Base-by-base conservation (phyloP, 2,113 vertebrate species). In the Neopipo cinnamomea region DNA sequence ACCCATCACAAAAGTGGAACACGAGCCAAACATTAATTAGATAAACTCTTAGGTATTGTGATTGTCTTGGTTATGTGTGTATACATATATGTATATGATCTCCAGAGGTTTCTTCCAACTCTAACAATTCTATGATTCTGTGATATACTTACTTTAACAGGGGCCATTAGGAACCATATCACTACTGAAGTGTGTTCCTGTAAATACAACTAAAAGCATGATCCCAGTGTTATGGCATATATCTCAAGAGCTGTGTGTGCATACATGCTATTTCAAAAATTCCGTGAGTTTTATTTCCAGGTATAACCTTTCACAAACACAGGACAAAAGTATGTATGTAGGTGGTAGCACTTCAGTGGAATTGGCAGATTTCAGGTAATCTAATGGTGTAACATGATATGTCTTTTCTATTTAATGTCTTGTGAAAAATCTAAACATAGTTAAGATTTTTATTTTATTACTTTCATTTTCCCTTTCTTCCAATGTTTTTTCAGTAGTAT, bases 341-440 rank as follows among this genome's bases (percentile, higher is more conserved):
- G 50, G 30, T 55, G 67, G 55, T 52, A 74, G 65, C 28, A 75
- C 37, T 93, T 86, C 52, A 81, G 52, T 72, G 68, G 70, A 95
- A 91, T 18, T 88, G 85, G 68, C 25, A 55, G 79, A 78, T 75
- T 91, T 82, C 88, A 72, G n/a, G 70, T 91, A 72, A 93, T 75
- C 72, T 78, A 94, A 84, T 86, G 56, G 84, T 41, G 61, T 81
- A 93, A 92, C 13, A 25, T 24, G 65, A 86, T 41, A 65, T 1
- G 0, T 35, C 37, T 88, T 92, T 78, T 87, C 70, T 81, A 41
- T 84, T 92, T 80, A 89, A 86, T 53, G 56, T 63, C 61, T 74
- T 90, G 55, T n/a, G 42, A 91, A 85, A 95, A 90, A 92, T 78
- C 65, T 91, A 92, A 95, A 90, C 85, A 83, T 27, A 52, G 41